Base-by-base conservation (phyloP, 2,888 invertebrate species). In the Phragmatobia fuliginosa region DNA sequence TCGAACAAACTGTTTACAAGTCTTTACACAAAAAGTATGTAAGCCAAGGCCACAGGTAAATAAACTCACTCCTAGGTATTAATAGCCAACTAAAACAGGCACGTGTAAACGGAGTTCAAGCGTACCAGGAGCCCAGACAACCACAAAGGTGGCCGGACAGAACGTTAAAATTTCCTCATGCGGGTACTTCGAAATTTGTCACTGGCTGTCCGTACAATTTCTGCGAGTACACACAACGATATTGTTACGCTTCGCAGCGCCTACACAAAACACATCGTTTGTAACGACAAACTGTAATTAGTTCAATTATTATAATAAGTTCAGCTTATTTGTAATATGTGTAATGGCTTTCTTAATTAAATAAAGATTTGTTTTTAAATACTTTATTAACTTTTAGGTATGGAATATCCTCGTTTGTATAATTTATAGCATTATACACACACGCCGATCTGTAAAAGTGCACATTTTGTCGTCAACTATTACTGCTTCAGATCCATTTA, bases 101-200 rank as follows among this genome's bases (percentile, higher is more conserved):
- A 91, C 90, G 90, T 91, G 91, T 88, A 88, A 79, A 77, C 83
- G 77, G 77, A 80, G 85, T 83, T 84, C 83, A 80, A 70, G 77
- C 71, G 52, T 84, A 92, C 93, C 80, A 91, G 92, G 92, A 72
- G 49, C 66, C 33, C 86, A 91, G 84, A 77, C 71, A 70, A 45
- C 32, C 16, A 32, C 38, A 56, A 45, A 73, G 79, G 76, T 78
- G 74, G 74, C 73, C 60, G 64, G 70, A 67, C 66, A 45, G 68
- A 74, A 52, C 60, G 25, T 33, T 28, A 14, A 56, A 16, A 49
- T 52, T 52, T 49, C 5, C 33, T 25, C 33, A 64, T 36, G 41
- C 1, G 28, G 66, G 33, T 67, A 67, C 28, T 41, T 59, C 31
- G 31, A 62, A 62, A 62, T 66, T 60, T 45, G 66, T 36, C 56